Percentiles rank a stretch among this genome's conserved stretches.
Evolutionary conservation across 2,797 vertebrate genomes (phyloP).

Genomic region (Cryptoblepharus egeriae): DNA sequence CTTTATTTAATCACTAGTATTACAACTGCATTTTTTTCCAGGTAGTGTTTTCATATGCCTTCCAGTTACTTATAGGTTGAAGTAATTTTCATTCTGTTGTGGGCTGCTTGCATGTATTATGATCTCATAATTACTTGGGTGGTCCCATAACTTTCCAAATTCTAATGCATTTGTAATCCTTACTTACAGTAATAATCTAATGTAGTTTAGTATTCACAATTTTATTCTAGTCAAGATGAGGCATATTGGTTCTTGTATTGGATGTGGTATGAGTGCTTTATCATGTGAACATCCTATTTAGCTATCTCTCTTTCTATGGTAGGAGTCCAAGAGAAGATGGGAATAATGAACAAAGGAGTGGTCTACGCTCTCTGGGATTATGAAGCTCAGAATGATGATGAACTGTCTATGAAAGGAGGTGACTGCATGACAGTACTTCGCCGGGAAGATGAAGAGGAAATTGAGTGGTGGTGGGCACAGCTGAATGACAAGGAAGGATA

Average conservation of each 20-base stretch:
- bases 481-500: slow-evolving; percentile 88
- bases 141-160: neutral
- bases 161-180: neutral
- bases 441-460: slow-evolving; percentile 91
- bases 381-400: slow-evolving; percentile 84
- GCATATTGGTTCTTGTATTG: neutral
- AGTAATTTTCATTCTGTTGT: neutral
- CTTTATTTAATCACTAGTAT: neutral
- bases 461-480: slow-evolving; percentile 97
- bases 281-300: neutral
- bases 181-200: neutral
- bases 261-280: neutral
- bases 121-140: neutral
- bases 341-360: slow-evolving; percentile 97
- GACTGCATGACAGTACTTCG: slow-evolving; percentile 92
- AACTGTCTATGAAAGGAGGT: slow-evolving; percentile 88
- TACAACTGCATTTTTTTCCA: neutral
- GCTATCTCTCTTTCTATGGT: slow-evolving; percentile 18
- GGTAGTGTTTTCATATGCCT: neutral
- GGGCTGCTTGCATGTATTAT: neutral
- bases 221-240: neutral
- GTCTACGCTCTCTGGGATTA: slow-evolving; percentile 96
- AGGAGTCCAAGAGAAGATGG: slow-evolving; percentile 99
- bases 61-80: neutral
- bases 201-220: neutral